Evolutionary conservation across 2,797 vertebrate genomes (phyloP).

Genomic region (Delichon dasypus): DNA sequence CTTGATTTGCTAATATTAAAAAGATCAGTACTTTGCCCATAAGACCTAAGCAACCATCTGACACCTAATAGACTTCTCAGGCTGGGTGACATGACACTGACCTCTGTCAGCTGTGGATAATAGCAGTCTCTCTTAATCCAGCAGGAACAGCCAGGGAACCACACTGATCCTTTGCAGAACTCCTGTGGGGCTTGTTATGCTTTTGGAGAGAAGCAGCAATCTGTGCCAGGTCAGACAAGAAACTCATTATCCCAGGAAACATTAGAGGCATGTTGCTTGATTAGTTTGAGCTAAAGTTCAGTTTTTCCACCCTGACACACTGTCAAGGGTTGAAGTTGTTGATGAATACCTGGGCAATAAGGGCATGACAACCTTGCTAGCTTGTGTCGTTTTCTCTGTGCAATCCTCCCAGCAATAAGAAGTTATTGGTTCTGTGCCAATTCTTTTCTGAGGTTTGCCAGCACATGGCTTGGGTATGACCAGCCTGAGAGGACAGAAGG

Average conservation of each 20-base stretch:
- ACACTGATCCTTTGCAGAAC: background rate
- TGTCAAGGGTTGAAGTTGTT: background rate
- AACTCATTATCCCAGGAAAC: background rate
- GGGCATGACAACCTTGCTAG: background rate
- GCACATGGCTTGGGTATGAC: background rate
- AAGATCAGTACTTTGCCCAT: background rate
- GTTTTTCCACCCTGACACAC: background rate
- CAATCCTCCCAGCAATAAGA: background rate
- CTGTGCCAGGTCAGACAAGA: background rate
- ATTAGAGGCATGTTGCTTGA: background rate
- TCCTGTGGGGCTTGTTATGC: background rate
- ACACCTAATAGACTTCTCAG: background rate
- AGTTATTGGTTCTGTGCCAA: background rate
- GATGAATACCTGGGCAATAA: constrained; percentile 5
- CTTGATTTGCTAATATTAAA: background rate
- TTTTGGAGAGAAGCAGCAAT: background rate
- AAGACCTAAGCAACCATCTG: background rate
- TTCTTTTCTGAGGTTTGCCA: background rate
- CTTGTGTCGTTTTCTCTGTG: background rate
- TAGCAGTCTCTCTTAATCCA: background rate
- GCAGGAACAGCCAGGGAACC: background rate
- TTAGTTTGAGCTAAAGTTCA: constrained; percentile 26
- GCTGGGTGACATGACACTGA: constrained; percentile 1
- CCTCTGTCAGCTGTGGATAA: background rate
- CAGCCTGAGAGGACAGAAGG: background rate